These are phyloP conservation scores for Cryptomyrus ogoouensis DNA, from an alignment of 2,113 vertebrate genomes.

Conservation along the genomic window DNA sequence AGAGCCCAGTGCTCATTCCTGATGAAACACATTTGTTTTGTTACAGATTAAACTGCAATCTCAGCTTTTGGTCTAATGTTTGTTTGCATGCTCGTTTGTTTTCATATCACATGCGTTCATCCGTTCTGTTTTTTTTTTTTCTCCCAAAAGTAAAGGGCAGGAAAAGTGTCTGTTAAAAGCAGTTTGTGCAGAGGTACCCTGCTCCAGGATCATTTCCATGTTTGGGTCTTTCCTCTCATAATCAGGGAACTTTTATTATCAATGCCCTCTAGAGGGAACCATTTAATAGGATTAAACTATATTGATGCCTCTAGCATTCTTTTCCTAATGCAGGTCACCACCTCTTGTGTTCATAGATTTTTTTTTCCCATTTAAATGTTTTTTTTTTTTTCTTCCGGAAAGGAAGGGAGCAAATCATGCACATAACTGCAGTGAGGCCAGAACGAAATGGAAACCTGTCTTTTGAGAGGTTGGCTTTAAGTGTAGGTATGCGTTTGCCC, in stretches of 20 bases:
- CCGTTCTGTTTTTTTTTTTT: background rate
- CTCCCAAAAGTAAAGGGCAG: background rate
- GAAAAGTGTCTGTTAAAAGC: background rate
- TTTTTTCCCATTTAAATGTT: background rate
- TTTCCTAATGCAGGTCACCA: conserved; percentile 15
- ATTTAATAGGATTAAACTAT: conserved; percentile 25
- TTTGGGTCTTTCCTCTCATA: conserved; percentile 16
- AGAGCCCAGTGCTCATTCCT: background rate
- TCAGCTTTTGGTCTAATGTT: background rate
- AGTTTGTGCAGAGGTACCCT: background rate
- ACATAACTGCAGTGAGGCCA: background rate
- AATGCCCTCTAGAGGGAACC: conserved; percentile 15
- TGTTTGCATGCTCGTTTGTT: background rate
- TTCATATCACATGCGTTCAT: background rate
- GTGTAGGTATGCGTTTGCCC: background rate
- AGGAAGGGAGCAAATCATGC: background rate
- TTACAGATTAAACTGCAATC: conserved; percentile 16
- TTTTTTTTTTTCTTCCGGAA: background rate
- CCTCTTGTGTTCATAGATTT: conserved; percentile 13
- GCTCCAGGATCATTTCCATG: background rate
- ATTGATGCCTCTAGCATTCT: conserved; percentile 19
- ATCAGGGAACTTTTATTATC: conserved; percentile 23
- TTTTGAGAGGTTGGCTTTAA: background rate
- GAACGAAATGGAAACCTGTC: background rate
- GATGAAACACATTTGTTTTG: conserved; percentile 27